Percentiles rank a stretch among this genome's conserved stretches.
Conservation (phyloP, 1,140 invertebrate species). For the Mercenaria mercenaria region DNA sequence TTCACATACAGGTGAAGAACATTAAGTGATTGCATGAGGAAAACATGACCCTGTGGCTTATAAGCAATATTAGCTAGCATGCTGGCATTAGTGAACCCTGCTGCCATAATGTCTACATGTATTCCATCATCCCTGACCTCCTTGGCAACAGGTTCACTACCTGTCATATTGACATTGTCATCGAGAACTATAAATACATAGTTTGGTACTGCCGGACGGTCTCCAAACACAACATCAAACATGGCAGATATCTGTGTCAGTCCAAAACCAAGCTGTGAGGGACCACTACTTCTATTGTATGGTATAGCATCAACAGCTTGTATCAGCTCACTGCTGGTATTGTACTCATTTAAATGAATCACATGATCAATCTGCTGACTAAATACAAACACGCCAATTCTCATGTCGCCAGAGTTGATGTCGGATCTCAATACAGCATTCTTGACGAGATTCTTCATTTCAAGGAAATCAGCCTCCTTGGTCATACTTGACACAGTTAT, state of each 20-base stretch:
- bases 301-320: slow-evolving; percentile 4
- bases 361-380: neutral
- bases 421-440: neutral
- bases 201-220: neutral
- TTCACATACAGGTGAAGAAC: neutral
- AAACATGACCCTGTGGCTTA: neutral
- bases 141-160: neutral
- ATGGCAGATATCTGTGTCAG: neutral
- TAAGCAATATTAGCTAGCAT: neutral
- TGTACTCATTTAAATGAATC: neutral
- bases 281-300: neutral
- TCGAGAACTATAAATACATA: neutral
- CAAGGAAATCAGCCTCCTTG: neutral
- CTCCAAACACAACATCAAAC: neutral
- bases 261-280: neutral
- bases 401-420: neutral
- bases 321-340: neutral
- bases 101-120: neutral
- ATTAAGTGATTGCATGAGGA: neutral
- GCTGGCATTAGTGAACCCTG: neutral
- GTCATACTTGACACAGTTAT: neutral
- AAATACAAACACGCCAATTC: slow-evolving; percentile 3
- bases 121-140: neutral
- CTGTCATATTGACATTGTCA: neutral
- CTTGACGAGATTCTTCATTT: slow-evolving; percentile 23